phyloP scores from a whole-genome alignment of 2,113 vertebrate genomes.

The Australoheros scitulus region DNA sequence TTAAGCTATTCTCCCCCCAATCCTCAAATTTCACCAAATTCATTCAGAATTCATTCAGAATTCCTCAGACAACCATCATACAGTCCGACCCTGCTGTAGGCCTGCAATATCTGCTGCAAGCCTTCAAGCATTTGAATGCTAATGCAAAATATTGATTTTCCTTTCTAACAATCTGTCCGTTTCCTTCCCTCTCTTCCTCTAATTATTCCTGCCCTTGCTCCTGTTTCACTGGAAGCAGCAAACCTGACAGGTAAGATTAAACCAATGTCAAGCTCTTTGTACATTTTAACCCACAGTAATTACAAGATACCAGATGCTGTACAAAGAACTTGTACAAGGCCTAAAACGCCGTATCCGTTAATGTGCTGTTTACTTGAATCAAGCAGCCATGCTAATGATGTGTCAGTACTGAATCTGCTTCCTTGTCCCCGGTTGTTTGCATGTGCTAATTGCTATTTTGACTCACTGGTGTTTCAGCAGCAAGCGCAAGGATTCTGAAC shows the following conservation, averaged over 20 bases:
- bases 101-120: conserved; percentile 61
- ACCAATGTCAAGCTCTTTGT: conserved; percentile 63
- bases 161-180: conserved; percentile 69
- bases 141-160: conserved; percentile 79
- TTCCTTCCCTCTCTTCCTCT: conserved; percentile 67
- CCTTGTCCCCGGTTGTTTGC: conserved; percentile 30
- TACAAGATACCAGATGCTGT: conserved; percentile 27
- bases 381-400: conserved; percentile 38
- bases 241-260: conserved; percentile 95
- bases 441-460: conserved; percentile 57
- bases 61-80: conserved; percentile 51
- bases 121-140: conserved; percentile 78
- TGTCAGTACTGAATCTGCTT: conserved; percentile 17
- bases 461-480: conserved; percentile 74
- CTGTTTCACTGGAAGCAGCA: conserved; percentile 85
- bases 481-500: conserved; percentile 96
- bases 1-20: neutral
- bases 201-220: conserved; percentile 65
- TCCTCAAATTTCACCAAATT: conserved; percentile 38
- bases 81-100: conserved; percentile 36
- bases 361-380: conserved; percentile 32
- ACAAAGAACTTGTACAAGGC: conserved; percentile 23
- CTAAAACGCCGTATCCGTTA: conserved; percentile 32
- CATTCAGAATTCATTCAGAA: conserved; percentile 35
- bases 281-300: conserved; percentile 60